These are phyloP conservation scores for Toxotes lorentzi DNA, from an alignment of 2,797 vertebrate species.

Conservation along the genomic window DNA sequence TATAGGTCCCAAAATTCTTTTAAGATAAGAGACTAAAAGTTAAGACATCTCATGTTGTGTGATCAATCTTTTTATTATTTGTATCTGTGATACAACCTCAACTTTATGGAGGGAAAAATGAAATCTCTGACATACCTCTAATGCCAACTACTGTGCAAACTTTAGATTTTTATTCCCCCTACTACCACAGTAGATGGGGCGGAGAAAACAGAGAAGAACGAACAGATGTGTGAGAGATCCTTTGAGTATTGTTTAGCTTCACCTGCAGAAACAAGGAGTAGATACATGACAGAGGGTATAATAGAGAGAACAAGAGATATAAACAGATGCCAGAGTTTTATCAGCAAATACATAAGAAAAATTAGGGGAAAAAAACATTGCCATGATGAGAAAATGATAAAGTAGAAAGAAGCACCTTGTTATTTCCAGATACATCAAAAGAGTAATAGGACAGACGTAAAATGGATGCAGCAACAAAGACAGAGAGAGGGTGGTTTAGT, in stretches of 20 bases:
- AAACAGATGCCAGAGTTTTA: conserved; percentile 28
- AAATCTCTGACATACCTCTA: neutral
- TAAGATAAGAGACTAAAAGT: neutral
- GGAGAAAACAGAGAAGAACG: conserved; percentile 9
- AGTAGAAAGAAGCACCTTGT: conserved; percentile 7
- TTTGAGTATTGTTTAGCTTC: conserved; percentile 3
- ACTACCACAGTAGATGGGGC: neutral
- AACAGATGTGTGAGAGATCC: neutral
- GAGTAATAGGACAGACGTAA: conserved; percentile 29
- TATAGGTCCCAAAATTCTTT: neutral
- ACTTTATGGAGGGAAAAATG: neutral
- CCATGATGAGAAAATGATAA: conserved; percentile 35
- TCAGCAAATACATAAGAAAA: conserved; percentile 21
- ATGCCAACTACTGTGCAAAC: neutral
- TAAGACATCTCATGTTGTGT: neutral
- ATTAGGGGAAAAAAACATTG: conserved; percentile 4
- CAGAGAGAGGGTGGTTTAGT: neutral
- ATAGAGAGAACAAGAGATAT: conserved; percentile 13
- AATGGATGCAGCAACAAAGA: conserved; percentile 13
- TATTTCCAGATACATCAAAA: conserved; percentile 24
- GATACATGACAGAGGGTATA: conserved; percentile 19
- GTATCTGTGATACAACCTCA: neutral
- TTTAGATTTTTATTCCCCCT: neutral
- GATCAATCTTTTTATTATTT: neutral
- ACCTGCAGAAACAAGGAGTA: neutral